A percentile compares a stretch with the other conserved stretches of the same genome.
Conservation (phyloP, 2,113 vertebrate genomes). For the Sapajus apella region DNA sequence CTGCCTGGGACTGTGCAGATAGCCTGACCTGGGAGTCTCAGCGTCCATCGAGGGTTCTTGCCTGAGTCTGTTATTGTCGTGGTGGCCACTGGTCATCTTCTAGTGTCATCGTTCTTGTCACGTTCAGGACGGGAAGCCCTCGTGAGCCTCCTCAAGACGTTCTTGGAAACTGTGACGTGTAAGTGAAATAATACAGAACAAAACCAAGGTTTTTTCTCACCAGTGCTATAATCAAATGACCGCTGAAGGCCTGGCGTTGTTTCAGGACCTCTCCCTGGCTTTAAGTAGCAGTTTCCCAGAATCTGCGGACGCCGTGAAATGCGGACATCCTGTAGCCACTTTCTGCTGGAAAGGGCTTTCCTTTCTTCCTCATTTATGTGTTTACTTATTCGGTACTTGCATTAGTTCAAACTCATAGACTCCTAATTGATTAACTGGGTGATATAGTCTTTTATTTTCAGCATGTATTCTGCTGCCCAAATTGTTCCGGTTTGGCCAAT, state of each 20-base stretch:
- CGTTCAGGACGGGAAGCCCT: too few species aligned
- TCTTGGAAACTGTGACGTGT: too few species aligned
- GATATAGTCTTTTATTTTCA: not conserved
- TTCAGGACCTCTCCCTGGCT: too few species aligned
- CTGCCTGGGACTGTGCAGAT: not conserved
- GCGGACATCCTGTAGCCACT: not conserved
- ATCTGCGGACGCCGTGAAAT: fast-evolving
- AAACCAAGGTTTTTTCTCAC: too few species aligned
- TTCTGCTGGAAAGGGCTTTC: fast-evolving
- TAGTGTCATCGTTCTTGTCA: fast-evolving
- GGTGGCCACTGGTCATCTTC: not conserved
- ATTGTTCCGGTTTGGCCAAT: fast-evolving
- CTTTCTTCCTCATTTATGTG: not conserved
- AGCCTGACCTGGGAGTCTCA: not conserved
- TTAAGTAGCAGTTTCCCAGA: not conserved
- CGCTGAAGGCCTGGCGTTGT: too few species aligned
- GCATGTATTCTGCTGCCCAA: not conserved
- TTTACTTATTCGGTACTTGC: not conserved
- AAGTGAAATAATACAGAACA: too few species aligned
- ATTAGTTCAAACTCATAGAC: not conserved
- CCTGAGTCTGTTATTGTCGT: not conserved
- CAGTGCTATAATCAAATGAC: too few species aligned
- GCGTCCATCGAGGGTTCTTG: fast-evolving
- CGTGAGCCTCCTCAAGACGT: too few species aligned
- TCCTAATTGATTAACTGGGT: not conserved